Base-by-base conservation (phyloP, 1,140 invertebrate genomes). In the Bradysia coprophila region DNA sequence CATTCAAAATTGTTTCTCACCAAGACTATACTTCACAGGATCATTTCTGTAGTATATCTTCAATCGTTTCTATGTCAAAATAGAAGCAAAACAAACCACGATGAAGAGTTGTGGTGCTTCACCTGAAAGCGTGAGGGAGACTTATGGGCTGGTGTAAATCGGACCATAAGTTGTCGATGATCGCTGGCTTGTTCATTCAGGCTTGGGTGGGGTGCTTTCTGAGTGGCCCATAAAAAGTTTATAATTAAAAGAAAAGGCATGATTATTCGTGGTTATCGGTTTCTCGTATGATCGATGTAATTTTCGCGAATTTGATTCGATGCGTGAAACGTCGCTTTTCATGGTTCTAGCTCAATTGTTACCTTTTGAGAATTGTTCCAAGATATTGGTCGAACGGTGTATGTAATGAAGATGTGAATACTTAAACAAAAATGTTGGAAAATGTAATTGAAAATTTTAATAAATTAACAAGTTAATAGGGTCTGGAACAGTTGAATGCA, bases 401-500 rank as follows among this genome's bases (percentile, higher is more conserved):
- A n/a, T n/a, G n/a, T n/a, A n/a, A n/a, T n/a, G n/a, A n/a, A n/a
- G n/a, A n/a, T n/a, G n/a, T n/a, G n/a, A n/a, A n/a, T n/a, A n/a
- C n/a, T n/a, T n/a, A n/a, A n/a, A n/a, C n/a, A n/a, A n/a, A n/a
- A n/a, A n/a, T n/a, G n/a, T n/a, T n/a, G n/a, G n/a, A n/a, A n/a
- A n/a, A n/a, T n/a, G n/a, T n/a, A n/a, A n/a, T n/a, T n/a, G n/a
- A n/a, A n/a, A n/a, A n/a, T n/a, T n/a, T n/a, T n/a, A n/a, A n/a
- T n/a, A n/a, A n/a, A n/a, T n/a, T n/a, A 20, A 20, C 21, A 21
- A 11, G 18, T 48, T 49, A 57, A 38, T 44, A 50, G 2, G 56
- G 56, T 21, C 50, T 21, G 40, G 54, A 55, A 8, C 48, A 48
- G 42, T 48, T 56, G 28, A 59, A 43, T 4, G 54, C 54, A 20